Evolutionary conservation across 2,113 vertebrate genomes (phyloP), one percentile per base, ranked within the genome.

Genomic region (Microcebus ravelobensis): DNA sequence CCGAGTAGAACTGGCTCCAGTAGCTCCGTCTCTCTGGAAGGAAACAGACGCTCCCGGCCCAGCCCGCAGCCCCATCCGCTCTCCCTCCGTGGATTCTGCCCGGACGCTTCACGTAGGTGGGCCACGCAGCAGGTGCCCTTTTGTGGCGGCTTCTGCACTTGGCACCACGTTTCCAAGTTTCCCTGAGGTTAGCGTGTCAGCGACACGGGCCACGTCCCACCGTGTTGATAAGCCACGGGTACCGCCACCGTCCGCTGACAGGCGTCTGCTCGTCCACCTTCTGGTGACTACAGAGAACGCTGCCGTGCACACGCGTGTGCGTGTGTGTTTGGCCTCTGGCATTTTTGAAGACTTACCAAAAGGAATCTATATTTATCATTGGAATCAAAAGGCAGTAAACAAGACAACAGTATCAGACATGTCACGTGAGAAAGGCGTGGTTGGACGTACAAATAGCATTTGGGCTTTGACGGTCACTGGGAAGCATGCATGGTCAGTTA

Each of bases 151-250:
- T 74, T 81, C 39, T 57, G 27, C 21, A 9, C 42, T 61, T 21
- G 10, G 17, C 8, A 0, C 3, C 2, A 0, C 2, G 55, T 52
- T 67, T 42, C 15, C 81, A 6, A 13, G 5, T 23, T 31, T 52
- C 45, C n/a, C 25, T n/a, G 9, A 8, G 3, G 3, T 29, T 5
- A 1, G 55, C 18, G 18, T 18, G 18, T 55, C 15, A 5, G 14
- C 15, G 0, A 52, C 52, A 7, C 23, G 20, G 34, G 15, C 7
- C 11, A 3, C 2, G 8, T 1, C n/a, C 39, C 48, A 0, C 0
- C 1, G 0, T 0, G 1, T 0, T 29, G 55, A 1, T 2, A 0
- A 0, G 6, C 5, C 21, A 9, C 25, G 3, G 18, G 15, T 55
- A 2, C 4, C 25, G 1, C 2, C 13, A 4, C 17, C 39, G 27